Percentiles rank a stretch among this genome's conserved stretches.
phyloP scores from a whole-genome alignment of 2,113 vertebrate genomes.

The Camelus dromedarius region DNA sequence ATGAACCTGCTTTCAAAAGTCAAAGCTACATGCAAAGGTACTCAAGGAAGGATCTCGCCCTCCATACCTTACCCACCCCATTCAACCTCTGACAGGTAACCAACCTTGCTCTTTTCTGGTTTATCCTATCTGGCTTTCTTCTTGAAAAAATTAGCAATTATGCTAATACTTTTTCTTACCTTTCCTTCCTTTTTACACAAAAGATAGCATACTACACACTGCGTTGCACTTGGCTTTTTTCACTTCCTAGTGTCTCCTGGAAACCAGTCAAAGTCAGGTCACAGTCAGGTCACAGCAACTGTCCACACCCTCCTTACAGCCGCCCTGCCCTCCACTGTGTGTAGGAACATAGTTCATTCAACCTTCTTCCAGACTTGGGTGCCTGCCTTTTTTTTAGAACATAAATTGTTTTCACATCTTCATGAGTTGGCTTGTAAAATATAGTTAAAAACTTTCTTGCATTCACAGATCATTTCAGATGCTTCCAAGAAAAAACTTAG shows the following conservation, averaged over 20 bases:
- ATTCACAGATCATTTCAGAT: conserved; percentile 48
- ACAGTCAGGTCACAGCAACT: fast-evolving
- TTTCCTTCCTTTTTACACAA: not conserved
- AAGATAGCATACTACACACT: not conserved
- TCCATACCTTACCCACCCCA: not conserved
- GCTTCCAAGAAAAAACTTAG: conserved; percentile 43
- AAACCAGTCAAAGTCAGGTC: not conserved
- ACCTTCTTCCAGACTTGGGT: not conserved
- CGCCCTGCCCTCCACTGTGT: not conserved
- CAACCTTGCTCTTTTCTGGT: not conserved
- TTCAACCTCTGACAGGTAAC: not conserved
- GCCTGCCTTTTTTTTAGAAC: not conserved
- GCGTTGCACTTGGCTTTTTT: not conserved
- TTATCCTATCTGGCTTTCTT: not conserved
- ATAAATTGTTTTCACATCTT: not conserved
- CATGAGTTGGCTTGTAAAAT: conserved; percentile 52
- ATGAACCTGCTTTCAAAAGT: not conserved
- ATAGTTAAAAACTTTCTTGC: not conserved
- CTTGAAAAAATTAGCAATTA: not conserved
- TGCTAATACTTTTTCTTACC: not conserved
- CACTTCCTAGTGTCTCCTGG: not conserved
- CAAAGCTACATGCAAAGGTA: not conserved
- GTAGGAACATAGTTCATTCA: fast-evolving
- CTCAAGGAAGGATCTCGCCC: not conserved
- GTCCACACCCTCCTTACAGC: not conserved